A percentile compares a stretch with the other conserved stretches of the same genome.
Conservation (phyloP, 2,888 invertebrate genomes). For the Nipponacmea schrenckii region DNA sequence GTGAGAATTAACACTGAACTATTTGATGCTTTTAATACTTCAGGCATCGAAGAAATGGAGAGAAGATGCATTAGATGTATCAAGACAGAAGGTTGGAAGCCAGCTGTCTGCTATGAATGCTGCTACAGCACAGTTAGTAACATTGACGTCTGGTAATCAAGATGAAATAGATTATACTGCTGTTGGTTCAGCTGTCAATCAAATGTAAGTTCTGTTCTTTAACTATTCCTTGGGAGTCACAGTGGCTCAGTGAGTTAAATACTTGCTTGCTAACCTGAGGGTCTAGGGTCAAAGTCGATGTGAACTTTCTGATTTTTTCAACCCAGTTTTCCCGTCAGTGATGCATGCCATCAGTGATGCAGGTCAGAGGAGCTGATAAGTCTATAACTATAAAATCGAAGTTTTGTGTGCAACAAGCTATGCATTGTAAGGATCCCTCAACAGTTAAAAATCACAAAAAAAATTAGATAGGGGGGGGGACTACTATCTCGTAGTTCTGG, state of each 20-base stretch:
- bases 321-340: too few relatives aligned
- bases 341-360: too few relatives aligned
- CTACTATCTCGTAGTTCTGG: too few relatives aligned
- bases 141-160: constrained; percentile 81
- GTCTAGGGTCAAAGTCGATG: too few relatives aligned
- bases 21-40: constrained; percentile 60
- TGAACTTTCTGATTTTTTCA: too few relatives aligned
- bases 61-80: constrained; percentile 91
- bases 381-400: not conserved
- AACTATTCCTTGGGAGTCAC: constrained; percentile 5
- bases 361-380: too few relatives aligned
- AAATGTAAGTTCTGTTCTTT: constrained; percentile 74
- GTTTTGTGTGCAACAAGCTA: not conserved
- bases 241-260: too few relatives aligned
- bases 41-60: constrained; percentile 90
- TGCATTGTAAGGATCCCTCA: not conserved
- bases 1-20: too few relatives aligned
- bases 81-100: constrained; percentile 94
- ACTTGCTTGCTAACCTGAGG: too few relatives aligned
- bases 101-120: constrained; percentile 99
- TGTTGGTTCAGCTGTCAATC: constrained; percentile 95
- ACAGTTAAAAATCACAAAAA: not conserved
- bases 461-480: too few relatives aligned
- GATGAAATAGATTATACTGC: constrained; percentile 92
- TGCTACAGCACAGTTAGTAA: constrained; percentile 96